Conservation (phyloP, 2,113 vertebrate species). For the Microcebus jonahi region DNA sequence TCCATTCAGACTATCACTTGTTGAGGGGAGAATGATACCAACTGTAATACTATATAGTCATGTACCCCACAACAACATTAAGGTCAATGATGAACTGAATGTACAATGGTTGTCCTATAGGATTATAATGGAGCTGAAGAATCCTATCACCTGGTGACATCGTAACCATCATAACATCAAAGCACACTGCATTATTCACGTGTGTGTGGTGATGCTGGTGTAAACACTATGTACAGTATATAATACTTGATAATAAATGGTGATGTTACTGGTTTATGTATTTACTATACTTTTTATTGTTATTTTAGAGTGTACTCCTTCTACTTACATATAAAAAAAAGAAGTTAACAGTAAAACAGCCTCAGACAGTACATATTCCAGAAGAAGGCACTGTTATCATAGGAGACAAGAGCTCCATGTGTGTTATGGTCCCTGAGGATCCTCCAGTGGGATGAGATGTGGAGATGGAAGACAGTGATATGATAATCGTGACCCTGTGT, state of each 20-base stretch:
- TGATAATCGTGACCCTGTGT: no score
- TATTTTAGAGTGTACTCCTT: background rate
- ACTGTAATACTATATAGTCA: background rate
- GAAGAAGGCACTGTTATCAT: no score
- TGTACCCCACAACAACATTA: background rate
- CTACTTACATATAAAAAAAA: background rate
- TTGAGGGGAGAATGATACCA: slow-evolving; percentile 4
- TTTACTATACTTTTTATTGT: background rate
- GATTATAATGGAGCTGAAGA: background rate
- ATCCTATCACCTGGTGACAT: background rate
- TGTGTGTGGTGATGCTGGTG: background rate
- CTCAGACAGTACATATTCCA: background rate
- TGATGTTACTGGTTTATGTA: background rate
- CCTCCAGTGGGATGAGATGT: no score
- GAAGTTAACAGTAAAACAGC: background rate
- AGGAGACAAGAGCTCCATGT: no score
- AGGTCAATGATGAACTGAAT: background rate
- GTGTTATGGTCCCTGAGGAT: no score
- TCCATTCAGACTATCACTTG: slow-evolving; percentile 1
- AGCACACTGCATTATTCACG: background rate
- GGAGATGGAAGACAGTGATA: no score
- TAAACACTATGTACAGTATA: background rate
- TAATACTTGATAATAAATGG: background rate
- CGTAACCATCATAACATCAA: background rate
- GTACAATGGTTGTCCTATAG: background rate